Conservation (phyloP, 2,888 invertebrate genomes). For the Dicycla oo region DNA sequence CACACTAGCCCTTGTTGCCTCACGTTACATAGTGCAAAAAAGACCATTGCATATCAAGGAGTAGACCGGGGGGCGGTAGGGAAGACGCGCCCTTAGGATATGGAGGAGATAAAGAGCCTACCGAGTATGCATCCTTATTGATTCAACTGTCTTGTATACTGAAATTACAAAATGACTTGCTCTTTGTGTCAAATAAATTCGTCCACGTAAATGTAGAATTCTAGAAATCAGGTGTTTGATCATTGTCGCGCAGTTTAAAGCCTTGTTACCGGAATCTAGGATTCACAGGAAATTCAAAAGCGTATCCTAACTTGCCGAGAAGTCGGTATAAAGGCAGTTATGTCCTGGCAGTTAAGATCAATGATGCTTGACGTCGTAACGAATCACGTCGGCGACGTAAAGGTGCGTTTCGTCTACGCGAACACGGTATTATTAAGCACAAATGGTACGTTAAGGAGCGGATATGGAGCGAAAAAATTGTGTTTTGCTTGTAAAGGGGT, state of each 20-base stretch:
- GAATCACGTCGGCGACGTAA: constrained; percentile 43
- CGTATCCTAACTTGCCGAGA: not conserved
- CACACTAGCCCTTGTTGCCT: too few species aligned
- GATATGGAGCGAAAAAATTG: constrained; percentile 45
- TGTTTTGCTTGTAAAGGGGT: constrained; percentile 18
- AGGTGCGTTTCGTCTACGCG: constrained; percentile 47
- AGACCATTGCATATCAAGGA: too few species aligned
- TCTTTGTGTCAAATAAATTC: not conserved
- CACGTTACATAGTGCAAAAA: too few species aligned
- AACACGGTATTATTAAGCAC: constrained; percentile 46
- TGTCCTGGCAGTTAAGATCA: constrained; percentile 36
- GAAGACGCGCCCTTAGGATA: too few species aligned
- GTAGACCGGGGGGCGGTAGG: too few species aligned
- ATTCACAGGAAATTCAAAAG: not conserved
- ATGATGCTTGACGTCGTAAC: constrained; percentile 50
- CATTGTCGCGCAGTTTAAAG: not conserved
- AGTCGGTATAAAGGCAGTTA: constrained; percentile 16
- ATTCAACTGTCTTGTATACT: not conserved
- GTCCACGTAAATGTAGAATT: not conserved
- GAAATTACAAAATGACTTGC: constrained; percentile 2
- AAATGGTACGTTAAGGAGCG: constrained; percentile 29
- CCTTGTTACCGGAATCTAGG: not conserved
- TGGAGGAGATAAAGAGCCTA: too few species aligned
- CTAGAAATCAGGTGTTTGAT: not conserved
- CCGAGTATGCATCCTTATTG: too few species aligned